phyloP scores from a whole-genome alignment of 2,888 invertebrate genomes.

The Meteorus cinctellus region DNA sequence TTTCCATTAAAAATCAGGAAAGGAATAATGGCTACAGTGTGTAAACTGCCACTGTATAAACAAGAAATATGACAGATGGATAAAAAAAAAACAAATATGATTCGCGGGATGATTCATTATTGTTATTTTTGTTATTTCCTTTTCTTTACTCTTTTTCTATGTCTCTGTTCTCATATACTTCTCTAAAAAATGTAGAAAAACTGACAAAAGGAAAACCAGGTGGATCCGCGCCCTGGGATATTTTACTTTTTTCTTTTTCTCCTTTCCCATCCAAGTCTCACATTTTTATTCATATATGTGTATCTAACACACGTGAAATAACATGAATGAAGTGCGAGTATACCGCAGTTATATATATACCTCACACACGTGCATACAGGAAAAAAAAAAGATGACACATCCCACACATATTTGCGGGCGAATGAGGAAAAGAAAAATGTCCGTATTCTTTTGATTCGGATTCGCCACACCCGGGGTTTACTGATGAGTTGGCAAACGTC shows the following conservation, averaged over 20 bases:
- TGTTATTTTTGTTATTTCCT: background rate
- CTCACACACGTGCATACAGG: background rate
- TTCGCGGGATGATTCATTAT: background rate
- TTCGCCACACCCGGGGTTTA: conserved; percentile 46
- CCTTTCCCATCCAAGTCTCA: background rate
- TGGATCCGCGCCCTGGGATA: background rate
- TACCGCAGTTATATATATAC: background rate
- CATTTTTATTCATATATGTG: background rate
- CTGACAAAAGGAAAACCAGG: background rate
- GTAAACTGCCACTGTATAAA: background rate
- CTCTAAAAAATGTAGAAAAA: conserved; percentile 1
- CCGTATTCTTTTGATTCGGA: conserved; percentile 38
- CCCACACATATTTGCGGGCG: conserved; percentile 37
- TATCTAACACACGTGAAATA: background rate
- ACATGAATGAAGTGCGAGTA: conserved; percentile 1
- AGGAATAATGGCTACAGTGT: background rate
- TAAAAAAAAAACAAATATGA: background rate
- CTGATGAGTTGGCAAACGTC: conserved; percentile 63
- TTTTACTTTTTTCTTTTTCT: background rate
- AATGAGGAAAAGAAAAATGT: conserved; percentile 32
- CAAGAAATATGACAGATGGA: background rate
- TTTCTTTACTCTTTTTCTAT: background rate
- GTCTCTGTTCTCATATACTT: background rate
- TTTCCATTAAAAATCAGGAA: background rate
- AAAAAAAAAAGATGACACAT: conserved; percentile 37